These are phyloP conservation scores for Deroptyus accipitrinus DNA, from an alignment of 2,113 vertebrate genomes.

Conservation along the genomic window DNA sequence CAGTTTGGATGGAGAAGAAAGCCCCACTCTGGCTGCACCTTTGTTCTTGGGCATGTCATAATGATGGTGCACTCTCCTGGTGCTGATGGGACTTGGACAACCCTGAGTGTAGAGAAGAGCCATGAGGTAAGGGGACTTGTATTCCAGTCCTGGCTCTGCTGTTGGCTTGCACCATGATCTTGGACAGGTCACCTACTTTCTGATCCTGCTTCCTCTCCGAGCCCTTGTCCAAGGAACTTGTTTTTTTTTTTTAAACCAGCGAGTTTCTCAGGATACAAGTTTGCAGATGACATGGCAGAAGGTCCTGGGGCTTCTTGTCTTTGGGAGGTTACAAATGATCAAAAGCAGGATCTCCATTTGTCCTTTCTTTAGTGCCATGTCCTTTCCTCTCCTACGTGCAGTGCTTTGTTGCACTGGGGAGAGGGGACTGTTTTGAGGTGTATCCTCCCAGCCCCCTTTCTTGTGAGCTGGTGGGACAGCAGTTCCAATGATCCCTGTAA, in stretches of 20 bases:
- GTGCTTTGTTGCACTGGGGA: neutral
- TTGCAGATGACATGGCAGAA: neutral
- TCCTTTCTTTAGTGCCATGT: neutral
- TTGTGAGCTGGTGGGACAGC: neutral
- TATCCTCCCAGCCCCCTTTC: neutral
- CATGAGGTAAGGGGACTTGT: neutral
- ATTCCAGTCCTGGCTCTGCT: neutral
- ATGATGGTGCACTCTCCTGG: neutral
- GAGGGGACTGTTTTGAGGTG: neutral
- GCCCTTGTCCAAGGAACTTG: neutral
- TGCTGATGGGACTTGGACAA: neutral
- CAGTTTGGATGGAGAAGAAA: neutral
- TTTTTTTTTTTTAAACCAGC: neutral
- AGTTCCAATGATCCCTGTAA: neutral
- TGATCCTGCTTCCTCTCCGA: neutral
- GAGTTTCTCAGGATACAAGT: neutral
- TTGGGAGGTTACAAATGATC: neutral
- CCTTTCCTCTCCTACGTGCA: accelerated
- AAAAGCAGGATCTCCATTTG: neutral
- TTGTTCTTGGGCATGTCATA: neutral
- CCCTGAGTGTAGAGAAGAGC: neutral
- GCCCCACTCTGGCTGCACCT: accelerated
- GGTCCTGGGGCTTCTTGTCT: neutral
- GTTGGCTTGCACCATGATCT: neutral
- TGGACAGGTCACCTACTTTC: neutral